Conservation (phyloP, 2,113 vertebrate species). For the Stigmatopora argus region DNA sequence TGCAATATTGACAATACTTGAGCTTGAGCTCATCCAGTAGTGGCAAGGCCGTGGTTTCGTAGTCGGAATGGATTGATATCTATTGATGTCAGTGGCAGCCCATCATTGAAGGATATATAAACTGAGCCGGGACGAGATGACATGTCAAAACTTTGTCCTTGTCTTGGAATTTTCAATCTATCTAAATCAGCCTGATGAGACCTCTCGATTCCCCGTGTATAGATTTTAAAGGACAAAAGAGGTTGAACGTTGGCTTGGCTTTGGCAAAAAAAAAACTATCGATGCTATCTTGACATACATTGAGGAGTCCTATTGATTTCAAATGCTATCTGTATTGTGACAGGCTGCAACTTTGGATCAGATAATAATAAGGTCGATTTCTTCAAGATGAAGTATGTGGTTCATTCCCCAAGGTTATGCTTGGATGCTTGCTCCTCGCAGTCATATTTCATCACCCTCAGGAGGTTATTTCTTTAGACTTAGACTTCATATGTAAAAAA, state of each 20-base stretch:
- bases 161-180: neutral
- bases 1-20: neutral
- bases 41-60: neutral
- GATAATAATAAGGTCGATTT: neutral
- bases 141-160: neutral
- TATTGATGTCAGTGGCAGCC: too few relatives aligned
- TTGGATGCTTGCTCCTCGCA: neutral
- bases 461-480: neutral
- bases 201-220: neutral
- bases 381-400: neutral
- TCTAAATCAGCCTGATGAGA: neutral
- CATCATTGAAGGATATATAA: neutral
- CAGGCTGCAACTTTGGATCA: neutral
- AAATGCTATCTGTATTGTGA: neutral
- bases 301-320: neutral
- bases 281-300: neutral
- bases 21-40: neutral
- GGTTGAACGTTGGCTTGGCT: neutral
- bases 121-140: neutral
- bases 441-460: neutral
- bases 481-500: neutral
- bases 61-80: too few relatives aligned
- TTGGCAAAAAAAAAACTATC: neutral
- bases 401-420: neutral
- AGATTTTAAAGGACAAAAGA: neutral